A percentile compares a stretch with the other conserved stretches of the same genome.
These are phyloP conservation scores for Cynodonichthys magdalenae DNA, from an alignment of 2,797 vertebrate species.

Conservation along the genomic window DNA sequence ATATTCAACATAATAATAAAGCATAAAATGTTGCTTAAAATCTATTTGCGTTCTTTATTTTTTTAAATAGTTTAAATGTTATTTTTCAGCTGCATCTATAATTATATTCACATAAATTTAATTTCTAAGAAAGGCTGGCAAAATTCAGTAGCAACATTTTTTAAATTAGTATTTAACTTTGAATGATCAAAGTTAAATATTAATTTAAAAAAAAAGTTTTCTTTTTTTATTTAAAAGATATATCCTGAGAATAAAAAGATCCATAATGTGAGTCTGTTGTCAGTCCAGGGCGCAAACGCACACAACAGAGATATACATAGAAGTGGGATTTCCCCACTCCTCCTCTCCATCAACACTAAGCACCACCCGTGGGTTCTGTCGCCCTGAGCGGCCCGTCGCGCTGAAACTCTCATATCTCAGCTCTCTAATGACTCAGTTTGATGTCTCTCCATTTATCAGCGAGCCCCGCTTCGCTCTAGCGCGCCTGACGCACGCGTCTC, in stretches of 20 bases:
- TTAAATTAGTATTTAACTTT: too few species aligned
- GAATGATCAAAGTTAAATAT: too few species aligned
- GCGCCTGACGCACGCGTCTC: slow-evolving; percentile 59
- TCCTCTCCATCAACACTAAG: neutral
- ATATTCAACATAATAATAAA: too few species aligned
- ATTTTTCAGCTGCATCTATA: neutral
- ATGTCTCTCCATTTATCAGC: slow-evolving; percentile 81
- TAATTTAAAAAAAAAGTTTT: slow-evolving; percentile 42
- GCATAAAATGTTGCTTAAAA: too few species aligned
- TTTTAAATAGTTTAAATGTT: too few species aligned
- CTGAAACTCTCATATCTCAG: slow-evolving; percentile 75
- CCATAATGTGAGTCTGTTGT: slow-evolving; percentile 64
- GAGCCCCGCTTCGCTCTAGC: slow-evolving; percentile 57
- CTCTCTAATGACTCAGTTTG: slow-evolving; percentile 80
- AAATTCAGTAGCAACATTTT: slow-evolving; percentile 10
- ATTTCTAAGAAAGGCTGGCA: neutral
- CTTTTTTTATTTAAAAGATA: slow-evolving; percentile 59
- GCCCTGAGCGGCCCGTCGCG: slow-evolving; percentile 72
- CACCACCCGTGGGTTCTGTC: slow-evolving; percentile 68
- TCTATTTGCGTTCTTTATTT: too few species aligned
- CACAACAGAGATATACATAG: slow-evolving; percentile 61
- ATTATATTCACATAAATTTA: neutral
- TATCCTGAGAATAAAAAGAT: slow-evolving; percentile 64
- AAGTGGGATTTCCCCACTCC: slow-evolving; percentile 32
- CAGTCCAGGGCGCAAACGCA: slow-evolving; percentile 68